Evolutionary conservation across 2,113 vertebrate species (phyloP).

Genomic region (Ursus arctos): DNA sequence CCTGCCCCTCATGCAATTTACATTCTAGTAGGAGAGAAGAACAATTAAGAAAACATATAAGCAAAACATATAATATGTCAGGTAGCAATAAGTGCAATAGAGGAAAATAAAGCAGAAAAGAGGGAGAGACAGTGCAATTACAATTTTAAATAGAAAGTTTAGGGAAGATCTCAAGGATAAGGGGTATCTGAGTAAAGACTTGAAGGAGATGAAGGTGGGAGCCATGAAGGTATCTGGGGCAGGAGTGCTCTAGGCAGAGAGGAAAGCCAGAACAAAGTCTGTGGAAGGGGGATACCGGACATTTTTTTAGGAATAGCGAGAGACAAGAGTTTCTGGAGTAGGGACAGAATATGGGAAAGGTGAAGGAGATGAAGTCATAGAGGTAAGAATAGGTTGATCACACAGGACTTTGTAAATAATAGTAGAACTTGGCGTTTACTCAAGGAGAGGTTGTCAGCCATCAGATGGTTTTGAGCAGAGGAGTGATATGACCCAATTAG

Average conservation of each 20-base stretch:
- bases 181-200: constrained; percentile 2
- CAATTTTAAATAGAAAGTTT: background rate
- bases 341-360: background rate
- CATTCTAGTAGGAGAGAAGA: background rate
- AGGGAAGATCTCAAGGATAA: background rate
- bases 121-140: background rate
- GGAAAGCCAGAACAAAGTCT: background rate
- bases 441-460: background rate
- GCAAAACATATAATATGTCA: background rate
- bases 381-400: background rate
- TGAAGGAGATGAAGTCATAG: constrained; percentile 29
- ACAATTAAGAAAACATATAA: background rate
- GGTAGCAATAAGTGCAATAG: background rate
- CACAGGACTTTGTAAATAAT: background rate
- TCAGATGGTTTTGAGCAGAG: background rate
- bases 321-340: background rate
- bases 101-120: background rate
- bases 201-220: background rate
- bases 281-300: background rate
- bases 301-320: background rate
- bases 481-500: background rate
- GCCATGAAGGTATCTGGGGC: background rate
- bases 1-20: background rate
- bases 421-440: constrained; percentile 21
- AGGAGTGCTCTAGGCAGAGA: background rate